A percentile compares a stretch with the other conserved stretches of the same genome.
phyloP scores from a whole-genome alignment of 2,797 vertebrate genomes.

The Helostoma temminkii region DNA sequence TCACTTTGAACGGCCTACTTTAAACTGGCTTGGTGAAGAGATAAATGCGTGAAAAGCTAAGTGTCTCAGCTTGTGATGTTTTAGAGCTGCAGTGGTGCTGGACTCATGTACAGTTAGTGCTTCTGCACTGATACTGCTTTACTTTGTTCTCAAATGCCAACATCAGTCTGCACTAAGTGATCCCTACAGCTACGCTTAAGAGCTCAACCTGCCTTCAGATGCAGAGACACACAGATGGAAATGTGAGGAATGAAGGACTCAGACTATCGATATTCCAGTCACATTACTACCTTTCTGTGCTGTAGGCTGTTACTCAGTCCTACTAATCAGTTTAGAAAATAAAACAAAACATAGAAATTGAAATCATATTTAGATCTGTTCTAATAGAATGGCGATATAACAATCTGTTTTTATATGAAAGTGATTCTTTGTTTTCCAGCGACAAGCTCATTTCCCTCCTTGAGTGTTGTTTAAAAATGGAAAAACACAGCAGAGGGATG shows the following conservation, averaged over 20 bases:
- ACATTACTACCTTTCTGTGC: background rate
- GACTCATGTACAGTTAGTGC: slow-evolving; percentile 10
- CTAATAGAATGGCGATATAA: background rate
- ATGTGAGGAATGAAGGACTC: slow-evolving; percentile 11
- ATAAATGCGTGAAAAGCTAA: background rate
- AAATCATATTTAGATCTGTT: slow-evolving; percentile 1
- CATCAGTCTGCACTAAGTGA: slow-evolving; percentile 14
- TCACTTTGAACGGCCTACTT: no score
- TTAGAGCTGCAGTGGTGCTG: no score
- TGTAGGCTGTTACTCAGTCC: slow-evolving; percentile 1
- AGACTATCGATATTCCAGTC: slow-evolving; percentile 29
- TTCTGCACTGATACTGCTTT: background rate
- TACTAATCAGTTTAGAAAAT: background rate
- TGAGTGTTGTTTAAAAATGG: slow-evolving; percentile 29
- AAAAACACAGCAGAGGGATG: slow-evolving; percentile 36
- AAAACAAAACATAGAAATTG: background rate
- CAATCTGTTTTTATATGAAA: slow-evolving; percentile 12
- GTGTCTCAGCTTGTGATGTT: slow-evolving; percentile 2
- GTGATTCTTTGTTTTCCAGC: slow-evolving; percentile 26
- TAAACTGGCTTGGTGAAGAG: background rate
- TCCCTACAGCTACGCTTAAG: slow-evolving; percentile 39
- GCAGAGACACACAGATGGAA: background rate
- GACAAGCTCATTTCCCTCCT: slow-evolving; percentile 10
- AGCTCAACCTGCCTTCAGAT: slow-evolving; percentile 16
- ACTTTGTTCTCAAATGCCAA: slow-evolving; percentile 21